Base-by-base conservation (phyloP, 2,797 vertebrate species). In the Vultur gryphus region DNA sequence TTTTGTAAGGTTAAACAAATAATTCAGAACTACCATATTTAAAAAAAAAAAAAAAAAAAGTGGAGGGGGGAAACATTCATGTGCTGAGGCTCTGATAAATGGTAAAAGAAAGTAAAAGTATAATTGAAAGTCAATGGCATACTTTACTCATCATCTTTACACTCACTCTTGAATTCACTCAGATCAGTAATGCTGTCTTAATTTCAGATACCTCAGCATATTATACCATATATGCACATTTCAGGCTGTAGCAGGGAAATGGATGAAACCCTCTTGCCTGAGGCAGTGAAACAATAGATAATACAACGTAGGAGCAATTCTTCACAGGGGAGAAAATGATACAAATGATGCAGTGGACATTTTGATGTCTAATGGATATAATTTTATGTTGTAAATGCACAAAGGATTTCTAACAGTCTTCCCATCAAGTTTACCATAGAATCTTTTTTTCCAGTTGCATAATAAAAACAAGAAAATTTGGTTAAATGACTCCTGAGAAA, bases 11-110 rank as follows among this genome's bases (percentile, higher is more conserved):
- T 86, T 70, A 83, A 87, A n/a, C 51, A 82, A 84, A 76, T 48
- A 64, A 39, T 20, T 73, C 31, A 84, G 66, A 76, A 29, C 9
- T 11, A n/a, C 26, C 3, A 4, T 49, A 15, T 65, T 58, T 3
- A 14, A 3, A 16, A 3, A 78, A 37, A 48, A 35, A 48, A 12
- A 33, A 15, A 35, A 20, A 18, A 31, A 6, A 7, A 13, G 3
- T 3, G 0, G 2, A 1, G 14, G 13, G 3, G 11, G 23, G 16
- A 9, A 16, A 20, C 3, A 28, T 58, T 84, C 1, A 5, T 17
- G 11, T 46, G n/a, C 28, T 55, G 49, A 87, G 73, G 24, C 24
- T 67, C 48, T 86, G 58, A 76, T 75, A 81, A 88, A 66, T 37
- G 31, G 31, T 55, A 52, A 65, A 72, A 91, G 44, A 69, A 81